Conservation (phyloP, 1,140 invertebrate genomes). For the Camponotus pennsylvanicus region DNA sequence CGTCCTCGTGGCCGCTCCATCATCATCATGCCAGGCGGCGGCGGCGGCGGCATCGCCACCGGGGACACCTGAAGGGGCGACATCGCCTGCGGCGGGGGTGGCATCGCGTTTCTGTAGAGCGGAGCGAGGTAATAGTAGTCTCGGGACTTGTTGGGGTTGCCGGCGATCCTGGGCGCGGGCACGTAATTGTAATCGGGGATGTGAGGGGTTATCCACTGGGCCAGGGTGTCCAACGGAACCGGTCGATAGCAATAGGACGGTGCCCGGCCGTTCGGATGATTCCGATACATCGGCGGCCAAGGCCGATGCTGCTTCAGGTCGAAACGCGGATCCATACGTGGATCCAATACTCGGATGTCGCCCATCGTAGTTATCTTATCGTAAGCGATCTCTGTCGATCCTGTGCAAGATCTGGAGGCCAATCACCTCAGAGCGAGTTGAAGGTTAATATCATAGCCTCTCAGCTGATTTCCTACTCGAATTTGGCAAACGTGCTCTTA, state of each 20-base stretch:
- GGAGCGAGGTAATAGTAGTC: conserved; percentile 91
- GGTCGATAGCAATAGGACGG: conserved; percentile 88
- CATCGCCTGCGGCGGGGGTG: conserved; percentile 81
- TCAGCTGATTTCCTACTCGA: not conserved
- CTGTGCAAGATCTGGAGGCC: not conserved
- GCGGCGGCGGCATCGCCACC: conserved; percentile 73
- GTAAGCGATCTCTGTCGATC: not conserved
- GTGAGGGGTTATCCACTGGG: conserved; percentile 80
- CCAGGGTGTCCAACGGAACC: conserved; percentile 81
- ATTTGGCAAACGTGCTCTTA: not conserved
- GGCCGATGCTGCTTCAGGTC: conserved; percentile 82
- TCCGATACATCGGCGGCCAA: conserved; percentile 88
- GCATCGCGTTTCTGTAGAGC: conserved; percentile 89
- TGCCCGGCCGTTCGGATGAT: conserved; percentile 82
- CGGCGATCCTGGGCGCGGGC: conserved; percentile 80
- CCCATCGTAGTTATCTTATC: conserved; percentile 75
- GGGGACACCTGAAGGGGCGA: conserved; percentile 79
- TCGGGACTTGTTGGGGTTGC: conserved; percentile 87
- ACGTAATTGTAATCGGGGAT: conserved; percentile 86
- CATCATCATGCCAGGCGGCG: conserved; percentile 83
- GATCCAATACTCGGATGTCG: conserved; percentile 83
- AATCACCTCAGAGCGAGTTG: not conserved
- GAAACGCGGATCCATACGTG: conserved; percentile 83
- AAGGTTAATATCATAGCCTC: not conserved
- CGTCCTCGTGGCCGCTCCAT: conserved; percentile 82